Conservation (phyloP, 2,888 invertebrate genomes). For the Meganola albula region DNA sequence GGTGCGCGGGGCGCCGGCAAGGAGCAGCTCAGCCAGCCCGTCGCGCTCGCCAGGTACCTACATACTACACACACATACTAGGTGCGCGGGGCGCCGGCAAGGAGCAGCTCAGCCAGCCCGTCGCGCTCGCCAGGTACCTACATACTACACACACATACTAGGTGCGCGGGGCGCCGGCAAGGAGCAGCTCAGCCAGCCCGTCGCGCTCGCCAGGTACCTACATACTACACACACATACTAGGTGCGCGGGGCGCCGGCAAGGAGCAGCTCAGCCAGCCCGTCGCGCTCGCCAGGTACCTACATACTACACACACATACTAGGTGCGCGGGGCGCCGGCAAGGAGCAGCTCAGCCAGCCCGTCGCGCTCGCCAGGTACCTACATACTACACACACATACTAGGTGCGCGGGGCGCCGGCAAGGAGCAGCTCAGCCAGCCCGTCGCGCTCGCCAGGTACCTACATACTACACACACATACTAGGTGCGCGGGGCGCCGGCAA, state of each 20-base stretch:
- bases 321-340: slow-evolving; percentile 68
- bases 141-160: no score
- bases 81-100: slow-evolving; percentile 78
- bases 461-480: background rate
- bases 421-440: slow-evolving; percentile 53
- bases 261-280: slow-evolving; percentile 29
- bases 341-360: slow-evolving; percentile 77
- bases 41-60: slow-evolving; percentile 47
- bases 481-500: slow-evolving; percentile 1
- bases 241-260: slow-evolving; percentile 82
- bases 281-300: slow-evolving; percentile 48
- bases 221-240: background rate
- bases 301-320: no score
- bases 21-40: slow-evolving; percentile 31
- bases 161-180: slow-evolving; percentile 75
- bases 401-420: slow-evolving; percentile 73
- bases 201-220: background rate
- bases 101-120: slow-evolving; percentile 82
- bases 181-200: slow-evolving; percentile 81
- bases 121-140: slow-evolving; percentile 62
- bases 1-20: slow-evolving; percentile 84
- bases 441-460: slow-evolving; percentile 45
- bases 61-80: slow-evolving; percentile 38
- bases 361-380: background rate
- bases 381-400: background rate